phyloP scores from a whole-genome alignment of 2,113 vertebrate genomes.

The Cinclus cinclus region DNA sequence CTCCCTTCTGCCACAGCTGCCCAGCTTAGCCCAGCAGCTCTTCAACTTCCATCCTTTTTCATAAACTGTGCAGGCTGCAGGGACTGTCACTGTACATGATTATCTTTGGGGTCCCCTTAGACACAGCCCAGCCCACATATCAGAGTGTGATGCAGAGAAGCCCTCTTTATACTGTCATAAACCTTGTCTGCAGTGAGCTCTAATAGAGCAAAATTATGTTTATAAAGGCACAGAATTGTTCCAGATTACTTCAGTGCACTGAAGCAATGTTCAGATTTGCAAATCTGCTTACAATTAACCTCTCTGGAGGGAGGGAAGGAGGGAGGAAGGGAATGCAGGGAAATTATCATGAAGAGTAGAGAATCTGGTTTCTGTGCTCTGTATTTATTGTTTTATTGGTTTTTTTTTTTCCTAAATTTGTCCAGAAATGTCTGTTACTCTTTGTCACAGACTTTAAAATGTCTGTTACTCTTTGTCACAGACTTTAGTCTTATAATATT shows the following conservation, averaged over 20 bases:
- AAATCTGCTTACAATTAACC: constrained; percentile 54
- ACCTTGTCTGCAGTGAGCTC: not conserved
- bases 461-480: not conserved
- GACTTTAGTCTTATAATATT: not conserved
- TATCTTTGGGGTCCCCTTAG: not conserved
- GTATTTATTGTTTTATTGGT: not conserved
- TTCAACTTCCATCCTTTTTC: not conserved
- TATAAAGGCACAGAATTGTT: not conserved
- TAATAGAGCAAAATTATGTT: not conserved
- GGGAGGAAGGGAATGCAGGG: not conserved
- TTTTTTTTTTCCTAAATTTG: not conserved
- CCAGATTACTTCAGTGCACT: constrained; percentile 20
- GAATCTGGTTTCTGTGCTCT: constrained; percentile 6
- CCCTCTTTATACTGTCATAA: not conserved
- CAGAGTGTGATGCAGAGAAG: not conserved
- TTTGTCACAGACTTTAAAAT: not conserved
- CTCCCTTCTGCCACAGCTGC: not conserved
- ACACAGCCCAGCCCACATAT: accelerated
- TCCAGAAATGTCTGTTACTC: not conserved
- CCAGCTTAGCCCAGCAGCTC: not conserved
- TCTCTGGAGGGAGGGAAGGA: not conserved
- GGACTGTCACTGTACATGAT: not conserved
- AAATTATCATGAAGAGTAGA: not conserved
- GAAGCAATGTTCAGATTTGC: not conserved
- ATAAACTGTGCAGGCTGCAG: not conserved